Percentiles rank a stretch among this genome's conserved stretches.
Evolutionary conservation across 2,113 vertebrate genomes (phyloP).

Genomic region (Lasiurus borealis): DNA sequence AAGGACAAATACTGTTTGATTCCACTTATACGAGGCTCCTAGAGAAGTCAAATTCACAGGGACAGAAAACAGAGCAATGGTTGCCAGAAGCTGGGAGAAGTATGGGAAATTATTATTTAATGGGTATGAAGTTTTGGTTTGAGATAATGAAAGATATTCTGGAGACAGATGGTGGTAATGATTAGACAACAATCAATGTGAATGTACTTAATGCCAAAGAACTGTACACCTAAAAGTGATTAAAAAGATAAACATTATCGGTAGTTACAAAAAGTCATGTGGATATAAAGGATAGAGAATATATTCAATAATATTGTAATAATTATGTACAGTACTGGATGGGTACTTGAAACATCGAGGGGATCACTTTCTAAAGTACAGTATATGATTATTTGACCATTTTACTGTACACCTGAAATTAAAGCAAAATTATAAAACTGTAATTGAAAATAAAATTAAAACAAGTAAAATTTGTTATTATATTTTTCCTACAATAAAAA

Average conservation of each 20-base stretch:
- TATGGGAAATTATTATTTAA: neutral
- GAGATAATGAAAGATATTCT: neutral
- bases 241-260: conserved; percentile 4
- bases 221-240: neutral
- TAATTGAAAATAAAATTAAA: neutral
- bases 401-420: neutral
- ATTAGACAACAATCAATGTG: neutral
- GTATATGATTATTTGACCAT: neutral
- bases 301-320: neutral
- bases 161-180: neutral
- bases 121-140: neutral
- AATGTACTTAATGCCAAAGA: neutral
- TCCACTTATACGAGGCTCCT: neutral
- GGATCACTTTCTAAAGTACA: neutral
- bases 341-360: neutral
- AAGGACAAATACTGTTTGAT: neutral
- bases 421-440: neutral
- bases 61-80: neutral
- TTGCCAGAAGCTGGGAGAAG: neutral
- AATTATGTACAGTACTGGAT: neutral
- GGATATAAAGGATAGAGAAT: neutral
- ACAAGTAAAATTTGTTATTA: neutral
- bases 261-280: neutral
- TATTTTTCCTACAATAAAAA: conserved; percentile 37
- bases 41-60: neutral